These are phyloP conservation scores for Drosophila malerkotliana DNA, from an alignment of 1,140 invertebrate species.

Conservation along the genomic window DNA sequence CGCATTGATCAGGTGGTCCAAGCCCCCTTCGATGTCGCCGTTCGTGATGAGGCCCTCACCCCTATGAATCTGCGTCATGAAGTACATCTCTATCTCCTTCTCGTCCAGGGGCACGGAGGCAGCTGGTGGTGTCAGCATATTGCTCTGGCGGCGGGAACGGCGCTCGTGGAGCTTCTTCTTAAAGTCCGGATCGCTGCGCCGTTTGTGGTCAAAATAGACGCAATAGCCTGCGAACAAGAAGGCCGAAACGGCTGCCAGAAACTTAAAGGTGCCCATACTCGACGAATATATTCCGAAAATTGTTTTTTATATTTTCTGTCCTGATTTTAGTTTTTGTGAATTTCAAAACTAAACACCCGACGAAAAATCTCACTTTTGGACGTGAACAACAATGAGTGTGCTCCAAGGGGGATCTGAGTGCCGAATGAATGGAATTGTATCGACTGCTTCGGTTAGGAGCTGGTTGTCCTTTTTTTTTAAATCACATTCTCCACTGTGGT, in stretches of 20 bases:
- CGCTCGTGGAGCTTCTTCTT: conserved; percentile 88
- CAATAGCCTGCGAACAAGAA: conserved; percentile 92
- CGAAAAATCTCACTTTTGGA: conserved; percentile 1
- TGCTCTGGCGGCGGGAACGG: conserved; percentile 34
- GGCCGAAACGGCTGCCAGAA: conserved; percentile 93
- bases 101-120: conserved; percentile 90
- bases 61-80: conserved; percentile 88
- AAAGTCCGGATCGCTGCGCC: conserved; percentile 96
- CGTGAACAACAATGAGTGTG: neutral
- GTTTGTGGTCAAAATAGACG: conserved; percentile 97
- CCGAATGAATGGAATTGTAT: neutral
- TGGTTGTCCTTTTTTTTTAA: no score
- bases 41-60: conserved; percentile 93
- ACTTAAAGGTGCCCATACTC: conserved; percentile 89
- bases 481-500: no score
- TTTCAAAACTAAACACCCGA: neutral
- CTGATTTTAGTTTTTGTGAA: no score
- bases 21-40: conserved; percentile 94
- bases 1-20: conserved; percentile 97
- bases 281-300: conserved; percentile 53
- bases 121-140: conserved; percentile 84
- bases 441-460: neutral
- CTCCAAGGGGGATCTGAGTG: neutral
- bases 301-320: conserved; percentile 2
- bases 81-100: conserved; percentile 87